These are phyloP conservation scores for Sinopyrophorus schimmeli DNA, from an alignment of 2,888 invertebrate species.

Conservation along the genomic window DNA sequence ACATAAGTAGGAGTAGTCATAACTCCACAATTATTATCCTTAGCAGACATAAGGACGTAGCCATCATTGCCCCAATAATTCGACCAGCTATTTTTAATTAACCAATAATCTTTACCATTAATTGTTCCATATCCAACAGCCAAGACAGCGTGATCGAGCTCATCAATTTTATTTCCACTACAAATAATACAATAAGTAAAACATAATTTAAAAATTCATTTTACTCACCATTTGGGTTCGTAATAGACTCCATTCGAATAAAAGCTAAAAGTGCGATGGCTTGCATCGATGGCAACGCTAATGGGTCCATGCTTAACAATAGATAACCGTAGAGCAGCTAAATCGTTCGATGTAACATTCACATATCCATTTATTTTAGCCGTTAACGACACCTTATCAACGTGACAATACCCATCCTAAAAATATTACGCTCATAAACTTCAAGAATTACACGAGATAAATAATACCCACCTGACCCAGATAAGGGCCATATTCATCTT, in stretches of 20 bases:
- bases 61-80: constrained; percentile 98
- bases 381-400: constrained; percentile 69
- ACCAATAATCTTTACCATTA: constrained; percentile 86
- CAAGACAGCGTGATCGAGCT: constrained; percentile 89
- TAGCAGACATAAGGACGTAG: constrained; percentile 87
- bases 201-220: neutral
- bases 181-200: constrained; percentile 34
- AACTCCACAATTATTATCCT: constrained; percentile 93
- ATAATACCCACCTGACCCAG: constrained; percentile 71
- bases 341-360: constrained; percentile 79
- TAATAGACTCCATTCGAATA: constrained; percentile 95
- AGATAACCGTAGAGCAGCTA: constrained; percentile 76
- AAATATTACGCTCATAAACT: constrained; percentile 33
- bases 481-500: constrained; percentile 90
- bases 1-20: constrained; percentile 85
- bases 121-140: constrained; percentile 90
- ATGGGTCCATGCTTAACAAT: constrained; percentile 88
- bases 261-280: constrained; percentile 86
- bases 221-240: constrained; percentile 74
- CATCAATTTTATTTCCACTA: constrained; percentile 75
- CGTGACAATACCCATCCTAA: constrained; percentile 88
- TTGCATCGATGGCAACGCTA: constrained; percentile 89
- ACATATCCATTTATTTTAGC: constrained; percentile 84
- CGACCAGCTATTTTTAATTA: constrained; percentile 96
- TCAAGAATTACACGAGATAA: neutral